Evolutionary conservation across 64 coral and sea anemone species (phyloP), one percentile per base, ranked within the genome.

Genomic region (Pocillopora damicornis): DNA sequence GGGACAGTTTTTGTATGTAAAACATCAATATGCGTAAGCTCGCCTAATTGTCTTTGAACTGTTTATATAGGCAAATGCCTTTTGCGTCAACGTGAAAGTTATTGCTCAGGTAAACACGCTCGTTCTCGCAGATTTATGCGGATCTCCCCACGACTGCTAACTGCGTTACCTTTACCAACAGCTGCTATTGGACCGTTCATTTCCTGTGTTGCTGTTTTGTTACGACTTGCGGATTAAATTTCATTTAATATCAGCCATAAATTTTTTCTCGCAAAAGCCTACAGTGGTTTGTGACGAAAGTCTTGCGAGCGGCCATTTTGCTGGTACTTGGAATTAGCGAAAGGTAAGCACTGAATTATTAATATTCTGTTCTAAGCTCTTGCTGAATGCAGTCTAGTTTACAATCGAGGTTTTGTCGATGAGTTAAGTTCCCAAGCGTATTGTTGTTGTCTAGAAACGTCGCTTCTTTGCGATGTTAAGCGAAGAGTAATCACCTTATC

Each of bases 1-100:
- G 12, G 12, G 10, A 69, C 45, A 17, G 17, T 18, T 83, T 83
- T 61, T 72, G 36, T 67, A 0, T 2, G 59, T 18, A 15, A 30
- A 12, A n/a, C 72, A 72, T 83, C 22, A 51, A 83, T 72, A 42
- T 38, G 42, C 42, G 7, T 58, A 37, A 85, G 26, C 57, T 9
- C 59, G 13, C 26, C 79, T 25, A 34, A 25, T 66, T 22, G 65
- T 85, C 35, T 57, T 25, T 12, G 51, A 15, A 63, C 4, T 85
- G 81, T 85, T 85, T 85, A 73, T n/a, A 68, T 59, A 73, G 65
- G 67, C 35, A 85, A 85, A 85, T 85, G 65, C 81, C 81, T 85
- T 72, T 20, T 72, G 81, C 37, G 81, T 72, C 37, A 69, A 56
- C n/a, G 15, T n/a, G 10, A 66, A 83, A 42, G 38, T 66, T 83